Conservation (phyloP, 2,888 invertebrate genomes). For the Eristalis intricaria region DNA sequence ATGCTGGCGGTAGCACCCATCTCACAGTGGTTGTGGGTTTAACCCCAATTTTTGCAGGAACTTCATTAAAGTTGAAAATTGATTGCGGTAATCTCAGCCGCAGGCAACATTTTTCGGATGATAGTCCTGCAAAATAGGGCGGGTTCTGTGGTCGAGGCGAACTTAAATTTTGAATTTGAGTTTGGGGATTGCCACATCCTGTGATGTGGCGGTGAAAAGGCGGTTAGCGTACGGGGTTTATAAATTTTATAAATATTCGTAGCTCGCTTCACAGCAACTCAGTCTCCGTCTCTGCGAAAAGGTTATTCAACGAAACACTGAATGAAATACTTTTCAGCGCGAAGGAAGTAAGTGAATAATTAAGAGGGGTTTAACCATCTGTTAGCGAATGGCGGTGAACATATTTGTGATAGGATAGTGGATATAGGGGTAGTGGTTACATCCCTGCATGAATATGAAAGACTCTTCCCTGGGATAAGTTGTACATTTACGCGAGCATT, state of each 20-base stretch:
- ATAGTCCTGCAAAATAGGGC: neutral
- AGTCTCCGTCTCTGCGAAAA: neutral
- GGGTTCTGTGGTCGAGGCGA: neutral
- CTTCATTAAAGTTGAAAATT: neutral
- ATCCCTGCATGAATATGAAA: neutral
- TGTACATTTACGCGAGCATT: too few relatives aligned
- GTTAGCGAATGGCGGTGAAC: neutral
- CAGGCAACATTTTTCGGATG: neutral
- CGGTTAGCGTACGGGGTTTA: neutral
- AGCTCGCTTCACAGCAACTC: neutral
- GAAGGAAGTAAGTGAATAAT: neutral
- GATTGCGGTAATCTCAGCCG: neutral
- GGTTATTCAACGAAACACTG: neutral
- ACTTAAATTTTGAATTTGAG: neutral
- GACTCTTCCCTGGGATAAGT: too few relatives aligned
- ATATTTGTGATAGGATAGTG: neutral
- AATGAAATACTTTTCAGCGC: neutral
- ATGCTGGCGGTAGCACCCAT: neutral
- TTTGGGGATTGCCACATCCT: neutral
- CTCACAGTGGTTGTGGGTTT: neutral
- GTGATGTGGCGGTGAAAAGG: neutral
- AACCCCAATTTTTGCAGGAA: neutral
- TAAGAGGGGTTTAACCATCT: neutral
- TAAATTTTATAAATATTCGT: neutral
- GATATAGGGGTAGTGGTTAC: neutral